Base-by-base conservation (phyloP, 2,113 vertebrate species). In the Xiphorhynchus elegans region DNA sequence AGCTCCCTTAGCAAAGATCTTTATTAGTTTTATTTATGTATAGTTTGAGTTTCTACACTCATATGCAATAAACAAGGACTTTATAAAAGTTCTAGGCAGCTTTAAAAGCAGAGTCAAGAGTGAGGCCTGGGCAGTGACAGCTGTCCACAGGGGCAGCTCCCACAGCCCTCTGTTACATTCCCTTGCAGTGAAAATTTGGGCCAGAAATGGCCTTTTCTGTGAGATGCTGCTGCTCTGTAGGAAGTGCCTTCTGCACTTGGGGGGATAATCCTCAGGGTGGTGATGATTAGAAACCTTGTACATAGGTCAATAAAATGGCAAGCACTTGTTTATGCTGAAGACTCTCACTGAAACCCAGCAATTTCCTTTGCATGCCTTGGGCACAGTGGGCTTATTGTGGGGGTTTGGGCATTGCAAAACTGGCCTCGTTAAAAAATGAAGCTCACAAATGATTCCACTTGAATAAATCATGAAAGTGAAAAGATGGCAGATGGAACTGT, bases 231-330 rank as follows among this genome's bases (percentile, higher is more conserved):
- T 95, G 16, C 46, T 84, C 49, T 74, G 59, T 10, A 52, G 13
- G 11, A 94, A 86, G 88, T 93, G 96, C 92, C 92, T 93, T 95
- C 64, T 88, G 89, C 75, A 73, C 1, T 55, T 17, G 21, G 17
- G 28, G 55, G 15, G 46, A 35, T 52, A 26, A 60, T 87, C 62
- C 70, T 82, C 84, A 75, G 66, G 52, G 75, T 39, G n/a, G 17
- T 31, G 53, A 28, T 66, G 28, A 59, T 75, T 20, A 74, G 26
- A 63, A 60, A 49, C 10, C 5, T 13, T 93, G 82, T 79, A 55
- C 6, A 2, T 14, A 28, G 13, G 33, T 23, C 19, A 92, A 94
- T 94, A 93, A 96, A 95, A 35, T 50, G 29, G 33, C 67, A 66
- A 56, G 64, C 9, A 13, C n/a, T 72, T 89, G 8, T 81, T 90